These are phyloP conservation scores for Glyptemys insculpta DNA, from an alignment of 2,797 vertebrate genomes.

Conservation along the genomic window DNA sequence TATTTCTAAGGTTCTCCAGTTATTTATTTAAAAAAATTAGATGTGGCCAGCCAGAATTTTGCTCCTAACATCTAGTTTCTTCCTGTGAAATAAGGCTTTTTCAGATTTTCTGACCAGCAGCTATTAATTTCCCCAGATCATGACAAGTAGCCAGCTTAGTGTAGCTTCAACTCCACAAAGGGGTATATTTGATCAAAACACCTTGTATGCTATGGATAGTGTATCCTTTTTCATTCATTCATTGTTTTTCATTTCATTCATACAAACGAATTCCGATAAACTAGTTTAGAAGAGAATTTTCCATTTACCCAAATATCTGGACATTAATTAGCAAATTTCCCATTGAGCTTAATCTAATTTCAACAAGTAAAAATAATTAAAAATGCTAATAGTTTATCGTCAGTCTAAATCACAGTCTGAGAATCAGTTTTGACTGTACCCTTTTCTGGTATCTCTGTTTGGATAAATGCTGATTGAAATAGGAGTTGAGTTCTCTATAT, in stretches of 20 bases:
- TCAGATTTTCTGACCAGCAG: background rate
- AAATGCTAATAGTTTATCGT: conserved; percentile 74
- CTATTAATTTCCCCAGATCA: conserved; percentile 3
- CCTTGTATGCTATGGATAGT: conserved; percentile 4
- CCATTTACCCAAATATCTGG: conserved; percentile 71
- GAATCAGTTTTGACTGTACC: conserved; percentile 71
- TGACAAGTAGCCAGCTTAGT: conserved; percentile 25
- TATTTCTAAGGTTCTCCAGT: conserved; percentile 62
- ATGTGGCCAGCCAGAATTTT: conserved; percentile 43
- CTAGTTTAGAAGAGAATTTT: conserved; percentile 65
- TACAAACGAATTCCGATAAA: conserved; percentile 49
- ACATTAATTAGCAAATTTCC: conserved; percentile 66
- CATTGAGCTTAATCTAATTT: conserved; percentile 74
- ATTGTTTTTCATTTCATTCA: too few species aligned
- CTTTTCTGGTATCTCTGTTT: conserved; percentile 51
- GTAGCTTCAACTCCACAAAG: background rate
- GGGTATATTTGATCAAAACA: background rate
- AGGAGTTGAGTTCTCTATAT: conserved; percentile 63
- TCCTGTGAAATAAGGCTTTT: conserved; percentile 27
- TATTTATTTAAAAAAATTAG: conserved; percentile 58
- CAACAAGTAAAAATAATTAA: conserved; percentile 72
- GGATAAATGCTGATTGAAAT: conserved; percentile 64
- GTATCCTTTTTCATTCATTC: conserved; percentile 11
- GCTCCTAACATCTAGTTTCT: conserved; percentile 9
- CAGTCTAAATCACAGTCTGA: conserved; percentile 67